Evolutionary conservation across 2,888 invertebrate genomes (phyloP), one percentile per base, ranked within the genome.

Genomic region (Frankliniella intonsa): DNA sequence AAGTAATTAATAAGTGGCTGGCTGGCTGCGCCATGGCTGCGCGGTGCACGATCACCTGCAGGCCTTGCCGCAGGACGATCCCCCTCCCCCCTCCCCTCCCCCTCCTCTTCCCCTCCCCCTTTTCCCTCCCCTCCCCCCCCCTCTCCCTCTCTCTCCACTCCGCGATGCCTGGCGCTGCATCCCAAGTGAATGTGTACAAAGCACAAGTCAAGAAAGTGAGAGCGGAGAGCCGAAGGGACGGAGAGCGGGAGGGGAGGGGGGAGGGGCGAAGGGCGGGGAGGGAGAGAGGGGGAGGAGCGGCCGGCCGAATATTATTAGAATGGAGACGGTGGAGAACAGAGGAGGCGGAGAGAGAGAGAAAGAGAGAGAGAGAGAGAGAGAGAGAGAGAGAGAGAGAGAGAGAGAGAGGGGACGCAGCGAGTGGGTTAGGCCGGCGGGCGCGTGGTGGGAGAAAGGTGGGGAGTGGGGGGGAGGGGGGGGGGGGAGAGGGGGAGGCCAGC

Each of bases 151-250:
- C 62, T 65, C 62, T 65, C 65, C n/a, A 38, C 65, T 65, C 69
- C 69, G 69, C 69, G 1, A 22, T 22, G 25, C 25, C 69, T 9
- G 25, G 25, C 69, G 25, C 19, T 7, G 62, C 62, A 10, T 19
- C 19, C 62, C 62, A 62, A 62, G 69, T 25, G 25, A 76, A 22
- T 22, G 69, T 25, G 69, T 7, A 76, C 69, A 8, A 76, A 76
- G 69, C 69, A 25, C 25, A 76, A 76, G 22, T 25, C 69, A 25
- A 76, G 69, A 76, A 76, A 76, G 69, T 76, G 69, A 76, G 69
- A 76, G 69, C 69, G 25, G 8, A n/a, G 14, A 69, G 69, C 0
- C 19, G 19, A n/a, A n/a, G 7, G 14, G 62, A 17, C 38, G 38
- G 38, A 62, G 62, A 10, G 62, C 19, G n/a, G 17, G 17, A 8